Percentiles rank a stretch among this genome's conserved stretches.
Conservation (phyloP, 2,113 vertebrate species). For the Mastomys coucha region DNA sequence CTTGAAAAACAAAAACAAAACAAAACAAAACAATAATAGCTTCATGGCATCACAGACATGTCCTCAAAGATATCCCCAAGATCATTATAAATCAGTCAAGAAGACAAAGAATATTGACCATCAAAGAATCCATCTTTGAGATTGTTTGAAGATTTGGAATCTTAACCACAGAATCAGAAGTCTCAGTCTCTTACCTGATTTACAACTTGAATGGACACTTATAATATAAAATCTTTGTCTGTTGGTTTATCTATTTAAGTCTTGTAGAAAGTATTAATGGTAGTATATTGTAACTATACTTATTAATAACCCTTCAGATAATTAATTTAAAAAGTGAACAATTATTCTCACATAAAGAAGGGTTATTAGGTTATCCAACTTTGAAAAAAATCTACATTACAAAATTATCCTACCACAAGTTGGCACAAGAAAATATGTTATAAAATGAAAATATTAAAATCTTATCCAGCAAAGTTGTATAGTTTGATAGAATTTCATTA, state of each 20-base stretch:
- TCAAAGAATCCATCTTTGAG: not conserved
- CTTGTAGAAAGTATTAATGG: not conserved
- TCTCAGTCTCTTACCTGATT: not conserved
- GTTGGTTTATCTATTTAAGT: not conserved
- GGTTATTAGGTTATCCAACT: not conserved
- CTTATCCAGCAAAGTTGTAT: not conserved
- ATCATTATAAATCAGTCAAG: not conserved
- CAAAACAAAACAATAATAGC: too few relatives aligned
- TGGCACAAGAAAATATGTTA: not conserved
- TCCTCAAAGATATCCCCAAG: not conserved
- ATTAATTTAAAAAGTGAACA: not conserved
- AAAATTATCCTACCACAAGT: not conserved
- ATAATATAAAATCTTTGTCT: not conserved
- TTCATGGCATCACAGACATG: too few relatives aligned
- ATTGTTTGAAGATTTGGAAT: not conserved
- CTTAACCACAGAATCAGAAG: not conserved
- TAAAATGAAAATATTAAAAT: not conserved
- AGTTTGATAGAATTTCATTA: not conserved
- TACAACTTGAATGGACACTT: not conserved
- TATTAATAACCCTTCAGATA: constrained; percentile 9
- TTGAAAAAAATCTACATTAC: not conserved
- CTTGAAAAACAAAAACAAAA: too few relatives aligned
- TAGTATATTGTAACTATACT: not conserved
- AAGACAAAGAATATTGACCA: not conserved
- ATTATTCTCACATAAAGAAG: not conserved